Conservation (phyloP, 1,140 invertebrate species). For the Idris sp. region DNA sequence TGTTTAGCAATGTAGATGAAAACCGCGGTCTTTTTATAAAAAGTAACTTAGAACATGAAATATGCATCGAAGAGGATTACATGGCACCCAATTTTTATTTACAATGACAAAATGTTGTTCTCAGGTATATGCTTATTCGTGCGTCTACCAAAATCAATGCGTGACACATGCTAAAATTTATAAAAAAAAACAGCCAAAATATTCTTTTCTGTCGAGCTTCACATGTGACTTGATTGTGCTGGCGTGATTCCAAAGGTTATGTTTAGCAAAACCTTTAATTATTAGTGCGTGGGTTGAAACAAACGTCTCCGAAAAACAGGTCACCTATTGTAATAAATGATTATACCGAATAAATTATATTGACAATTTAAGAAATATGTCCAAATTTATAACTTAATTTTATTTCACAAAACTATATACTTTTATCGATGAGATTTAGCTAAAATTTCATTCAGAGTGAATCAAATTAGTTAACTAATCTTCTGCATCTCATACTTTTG, state of each 20-base stretch:
- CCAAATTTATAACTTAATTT: too few species aligned
- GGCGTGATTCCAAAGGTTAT: slow-evolving; percentile 65
- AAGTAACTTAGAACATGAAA: too few species aligned
- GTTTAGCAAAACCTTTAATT: slow-evolving; percentile 42
- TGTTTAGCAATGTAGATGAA: too few species aligned
- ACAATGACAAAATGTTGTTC: slow-evolving; percentile 12
- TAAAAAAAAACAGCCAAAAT: slow-evolving; percentile 8
- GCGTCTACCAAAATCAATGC: slow-evolving; percentile 38
- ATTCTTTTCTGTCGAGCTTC: slow-evolving; percentile 39
- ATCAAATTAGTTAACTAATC: too few species aligned
- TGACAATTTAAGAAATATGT: too few species aligned
- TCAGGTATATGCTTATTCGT: slow-evolving; percentile 14
- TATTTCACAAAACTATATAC: too few species aligned
- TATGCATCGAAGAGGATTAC: slow-evolving; percentile 12
- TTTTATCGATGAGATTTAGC: too few species aligned
- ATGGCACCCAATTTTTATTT: slow-evolving; percentile 16
- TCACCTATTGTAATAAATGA: slow-evolving; percentile 40
- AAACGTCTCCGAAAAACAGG: slow-evolving; percentile 60
- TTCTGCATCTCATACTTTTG: too few species aligned
- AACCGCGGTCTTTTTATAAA: too few species aligned
- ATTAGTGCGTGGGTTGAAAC: slow-evolving; percentile 28
- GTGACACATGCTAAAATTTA: slow-evolving; percentile 26
- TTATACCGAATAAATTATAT: neutral
- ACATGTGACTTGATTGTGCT: slow-evolving; percentile 59
- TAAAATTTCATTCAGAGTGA: too few species aligned